phyloP scores from a whole-genome alignment of 2,797 vertebrate species.

The Premnoplex brunnescens region DNA sequence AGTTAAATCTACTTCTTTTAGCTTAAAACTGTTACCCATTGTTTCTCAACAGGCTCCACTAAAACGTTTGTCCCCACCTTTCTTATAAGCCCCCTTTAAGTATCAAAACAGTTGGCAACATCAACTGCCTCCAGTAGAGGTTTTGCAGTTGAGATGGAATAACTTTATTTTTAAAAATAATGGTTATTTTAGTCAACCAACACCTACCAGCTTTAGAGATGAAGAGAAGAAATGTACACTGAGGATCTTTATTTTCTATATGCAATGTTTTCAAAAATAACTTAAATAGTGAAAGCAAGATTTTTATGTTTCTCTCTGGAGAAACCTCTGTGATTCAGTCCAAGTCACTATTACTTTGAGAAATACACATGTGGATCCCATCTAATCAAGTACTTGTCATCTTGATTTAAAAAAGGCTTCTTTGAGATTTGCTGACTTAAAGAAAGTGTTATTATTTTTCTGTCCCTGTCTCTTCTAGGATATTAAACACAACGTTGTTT shows the following conservation, averaged over 20 bases:
- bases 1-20: background rate
- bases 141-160: background rate
- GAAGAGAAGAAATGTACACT: background rate
- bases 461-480: conserved; percentile 77
- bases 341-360: background rate
- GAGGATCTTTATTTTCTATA: background rate
- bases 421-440: background rate
- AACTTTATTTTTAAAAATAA: background rate
- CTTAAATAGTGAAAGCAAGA: background rate
- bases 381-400: background rate
- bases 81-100: background rate
- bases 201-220: background rate
- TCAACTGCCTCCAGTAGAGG: too few relatives aligned
- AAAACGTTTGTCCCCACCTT: background rate
- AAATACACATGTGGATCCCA: background rate
- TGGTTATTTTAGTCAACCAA: background rate
- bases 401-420: background rate
- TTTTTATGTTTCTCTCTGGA: background rate
- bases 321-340: background rate
- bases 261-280: background rate
- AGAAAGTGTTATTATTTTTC: background rate
- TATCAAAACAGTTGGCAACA: background rate
- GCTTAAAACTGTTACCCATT: background rate
- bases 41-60: background rate
- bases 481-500: conserved; percentile 93